Conservation (phyloP, 2,797 vertebrate species). For the Myotis daubentonii region DNA sequence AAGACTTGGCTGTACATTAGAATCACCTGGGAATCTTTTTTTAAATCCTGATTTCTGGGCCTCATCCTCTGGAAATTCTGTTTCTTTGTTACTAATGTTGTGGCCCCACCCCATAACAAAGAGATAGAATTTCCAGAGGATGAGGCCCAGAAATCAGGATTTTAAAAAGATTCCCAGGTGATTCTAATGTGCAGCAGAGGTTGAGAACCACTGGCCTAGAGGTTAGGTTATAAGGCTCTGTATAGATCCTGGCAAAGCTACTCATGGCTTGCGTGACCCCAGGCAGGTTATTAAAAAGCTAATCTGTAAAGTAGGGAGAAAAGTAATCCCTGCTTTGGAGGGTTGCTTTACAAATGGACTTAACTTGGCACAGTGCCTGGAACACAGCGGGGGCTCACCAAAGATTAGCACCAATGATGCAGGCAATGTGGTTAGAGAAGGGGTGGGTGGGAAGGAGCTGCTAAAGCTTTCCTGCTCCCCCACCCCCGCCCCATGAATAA, state of each 20-base stretch:
- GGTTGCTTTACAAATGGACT: neutral
- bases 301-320: neutral
- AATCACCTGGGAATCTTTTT: too few relatives aligned
- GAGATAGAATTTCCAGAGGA: too few relatives aligned
- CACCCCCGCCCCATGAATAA: accelerated
- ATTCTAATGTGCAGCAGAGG: too few relatives aligned
- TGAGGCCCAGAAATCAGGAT: too few relatives aligned
- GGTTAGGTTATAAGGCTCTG: neutral
- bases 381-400: neutral
- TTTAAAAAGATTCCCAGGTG: too few relatives aligned
- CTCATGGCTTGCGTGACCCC: neutral
- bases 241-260: neutral
- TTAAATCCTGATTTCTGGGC: too few relatives aligned
- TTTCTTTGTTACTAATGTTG: too few relatives aligned
- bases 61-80: too few relatives aligned
- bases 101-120: too few relatives aligned
- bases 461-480: neutral
- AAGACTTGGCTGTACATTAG: too few relatives aligned
- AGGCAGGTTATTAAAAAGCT: neutral
- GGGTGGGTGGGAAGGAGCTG: neutral
- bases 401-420: neutral
- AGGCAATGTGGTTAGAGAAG: neutral
- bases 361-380: neutral
- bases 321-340: neutral
- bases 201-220: too few relatives aligned